Evolutionary conservation across 2,888 invertebrate species (phyloP).

Genomic region (Antheraea yamamai): DNA sequence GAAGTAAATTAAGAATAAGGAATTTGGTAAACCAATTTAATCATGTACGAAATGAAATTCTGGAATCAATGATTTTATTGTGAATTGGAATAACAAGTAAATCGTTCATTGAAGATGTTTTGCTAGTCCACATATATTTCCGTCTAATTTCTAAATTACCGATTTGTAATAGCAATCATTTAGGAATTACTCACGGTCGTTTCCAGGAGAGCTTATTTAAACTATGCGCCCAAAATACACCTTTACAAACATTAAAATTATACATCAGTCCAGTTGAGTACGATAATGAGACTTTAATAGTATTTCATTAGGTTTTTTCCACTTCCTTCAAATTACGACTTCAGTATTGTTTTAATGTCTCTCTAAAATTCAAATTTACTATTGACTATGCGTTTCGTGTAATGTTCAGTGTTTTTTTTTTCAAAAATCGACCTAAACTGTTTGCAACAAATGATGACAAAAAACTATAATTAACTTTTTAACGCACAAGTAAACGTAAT

Average conservation of each 20-base stretch:
- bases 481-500: background rate
- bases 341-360: conserved; percentile 2
- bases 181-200: conserved; percentile 4
- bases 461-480: background rate
- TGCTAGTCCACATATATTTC: conserved; percentile 51
- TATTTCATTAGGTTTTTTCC: conserved; percentile 11
- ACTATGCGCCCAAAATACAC: conserved; percentile 5
- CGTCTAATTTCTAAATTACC: conserved; percentile 55
- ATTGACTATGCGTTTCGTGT: background rate
- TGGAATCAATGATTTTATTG: conserved; percentile 29
- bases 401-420: background rate
- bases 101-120: conserved; percentile 41
- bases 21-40: background rate
- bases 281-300: conserved; percentile 22
- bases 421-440: background rate
- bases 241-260: conserved; percentile 15
- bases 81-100: conserved; percentile 52
- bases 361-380: conserved; percentile 14
- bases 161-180: conserved; percentile 56
- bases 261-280: background rate
- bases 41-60: conserved; percentile 8
- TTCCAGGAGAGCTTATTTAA: conserved; percentile 5
- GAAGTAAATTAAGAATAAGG: background rate
- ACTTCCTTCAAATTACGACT: conserved; percentile 11
- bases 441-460: background rate